Conservation (phyloP, 2,113 vertebrate genomes). For the Polyodon spathula region DNA sequence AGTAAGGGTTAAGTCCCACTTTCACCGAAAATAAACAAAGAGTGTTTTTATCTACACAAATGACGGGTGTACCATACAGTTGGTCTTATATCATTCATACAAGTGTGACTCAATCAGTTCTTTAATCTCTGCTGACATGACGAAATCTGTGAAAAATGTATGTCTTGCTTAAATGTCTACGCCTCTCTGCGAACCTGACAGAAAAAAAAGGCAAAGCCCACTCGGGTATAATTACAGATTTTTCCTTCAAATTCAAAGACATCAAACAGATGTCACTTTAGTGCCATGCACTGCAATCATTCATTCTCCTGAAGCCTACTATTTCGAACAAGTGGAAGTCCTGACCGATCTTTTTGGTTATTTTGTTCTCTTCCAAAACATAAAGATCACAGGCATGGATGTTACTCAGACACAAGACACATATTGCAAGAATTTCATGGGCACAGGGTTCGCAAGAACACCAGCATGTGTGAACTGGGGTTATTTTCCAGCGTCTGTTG, state of each 20-base stretch:
- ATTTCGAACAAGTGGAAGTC: constrained; percentile 7
- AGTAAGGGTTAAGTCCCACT: too few species aligned
- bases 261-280: constrained; percentile 8
- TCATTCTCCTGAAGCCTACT: constrained; percentile 7
- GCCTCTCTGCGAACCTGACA: background rate
- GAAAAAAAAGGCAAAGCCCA: background rate
- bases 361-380: background rate
- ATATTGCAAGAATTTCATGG: constrained; percentile 4
- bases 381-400: constrained; percentile 7
- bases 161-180: background rate
- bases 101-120: background rate
- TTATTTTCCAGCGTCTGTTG: constrained; percentile 5
- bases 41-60: too few species aligned
- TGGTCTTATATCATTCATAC: too few species aligned
- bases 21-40: too few species aligned
- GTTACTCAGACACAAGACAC: constrained; percentile 2
- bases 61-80: too few species aligned
- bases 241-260: constrained; percentile 8
- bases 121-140: background rate
- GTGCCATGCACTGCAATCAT: background rate
- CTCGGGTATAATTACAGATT: constrained; percentile 3
- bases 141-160: constrained; percentile 1
- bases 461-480: background rate
- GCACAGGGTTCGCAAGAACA: background rate
- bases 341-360: background rate